These are phyloP conservation scores for Nothocercus julius DNA, from an alignment of 2,113 vertebrate species.

Conservation along the genomic window DNA sequence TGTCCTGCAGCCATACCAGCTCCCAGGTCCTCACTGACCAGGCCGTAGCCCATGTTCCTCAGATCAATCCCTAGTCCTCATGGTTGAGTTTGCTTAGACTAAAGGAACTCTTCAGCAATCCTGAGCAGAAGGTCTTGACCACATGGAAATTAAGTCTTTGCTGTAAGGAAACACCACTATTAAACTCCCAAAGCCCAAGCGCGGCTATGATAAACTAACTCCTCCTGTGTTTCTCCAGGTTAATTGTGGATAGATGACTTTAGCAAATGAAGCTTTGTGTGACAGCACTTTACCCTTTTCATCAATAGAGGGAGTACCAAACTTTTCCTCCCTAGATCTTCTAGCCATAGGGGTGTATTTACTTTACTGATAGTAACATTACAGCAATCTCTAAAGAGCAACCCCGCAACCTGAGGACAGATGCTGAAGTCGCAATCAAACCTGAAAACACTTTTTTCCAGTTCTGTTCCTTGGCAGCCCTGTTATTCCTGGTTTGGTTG, in stretches of 20 bases:
- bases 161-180: background rate
- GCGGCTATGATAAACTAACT: background rate
- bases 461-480: background rate
- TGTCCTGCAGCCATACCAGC: background rate
- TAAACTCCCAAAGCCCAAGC: background rate
- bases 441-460: background rate
- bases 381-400: background rate
- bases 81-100: background rate
- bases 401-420: background rate
- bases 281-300: background rate
- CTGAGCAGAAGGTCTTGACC: background rate
- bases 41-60: background rate
- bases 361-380: background rate
- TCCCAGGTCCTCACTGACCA: background rate
- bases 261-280: background rate
- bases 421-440: background rate
- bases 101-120: background rate
- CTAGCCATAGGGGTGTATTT: accelerated
- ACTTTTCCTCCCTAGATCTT: background rate
- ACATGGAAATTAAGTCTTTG: background rate
- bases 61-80: background rate
- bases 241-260: background rate
- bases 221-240: background rate
- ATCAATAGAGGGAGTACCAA: background rate
- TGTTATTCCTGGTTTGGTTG: background rate